phyloP scores from a whole-genome alignment of 2,797 vertebrate species.

The Dipus sagitta region DNA sequence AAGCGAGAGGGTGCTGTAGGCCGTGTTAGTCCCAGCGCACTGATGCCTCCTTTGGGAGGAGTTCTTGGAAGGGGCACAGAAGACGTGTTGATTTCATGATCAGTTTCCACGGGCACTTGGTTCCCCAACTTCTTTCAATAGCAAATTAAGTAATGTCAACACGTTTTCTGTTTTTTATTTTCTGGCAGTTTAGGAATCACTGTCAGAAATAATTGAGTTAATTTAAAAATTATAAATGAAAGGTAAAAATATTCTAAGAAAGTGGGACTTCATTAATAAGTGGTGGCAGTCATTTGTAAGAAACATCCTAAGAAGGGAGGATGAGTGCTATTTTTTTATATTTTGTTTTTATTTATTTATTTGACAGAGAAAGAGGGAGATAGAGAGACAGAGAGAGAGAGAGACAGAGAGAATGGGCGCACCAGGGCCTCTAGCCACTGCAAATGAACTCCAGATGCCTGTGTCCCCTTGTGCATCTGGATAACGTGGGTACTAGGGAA shows the following conservation, averaged over 20 bases:
- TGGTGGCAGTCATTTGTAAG: conserved; percentile 21
- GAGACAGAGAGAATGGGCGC: no score
- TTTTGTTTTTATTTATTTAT: no score
- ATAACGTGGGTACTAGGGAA: no score
- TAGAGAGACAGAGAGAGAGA: no score
- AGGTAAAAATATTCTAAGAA: conserved; percentile 42
- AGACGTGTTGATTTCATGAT: conserved; percentile 61
- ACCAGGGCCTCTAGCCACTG: no score
- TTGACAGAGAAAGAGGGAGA: no score
- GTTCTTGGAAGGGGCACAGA: conserved; percentile 42
- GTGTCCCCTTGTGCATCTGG: no score
- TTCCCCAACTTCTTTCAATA: conserved; percentile 56
- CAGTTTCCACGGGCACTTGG: conserved; percentile 21
- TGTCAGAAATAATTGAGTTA: conserved; percentile 68
- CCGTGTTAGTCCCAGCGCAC: neutral
- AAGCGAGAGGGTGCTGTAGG: conserved; percentile 68
- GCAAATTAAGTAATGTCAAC: conserved; percentile 42
- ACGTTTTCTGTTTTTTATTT: neutral
- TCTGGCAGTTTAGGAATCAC: conserved; percentile 31
- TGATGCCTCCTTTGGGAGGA: conserved; percentile 57
- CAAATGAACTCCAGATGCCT: no score
- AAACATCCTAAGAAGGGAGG: conserved; percentile 26
- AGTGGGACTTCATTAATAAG: conserved; percentile 36
- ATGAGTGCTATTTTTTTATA: neutral
- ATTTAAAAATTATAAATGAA: conserved; percentile 73